These are phyloP conservation scores for Lampropteryx suffumata DNA, from an alignment of 2,888 invertebrate genomes.

Conservation along the genomic window DNA sequence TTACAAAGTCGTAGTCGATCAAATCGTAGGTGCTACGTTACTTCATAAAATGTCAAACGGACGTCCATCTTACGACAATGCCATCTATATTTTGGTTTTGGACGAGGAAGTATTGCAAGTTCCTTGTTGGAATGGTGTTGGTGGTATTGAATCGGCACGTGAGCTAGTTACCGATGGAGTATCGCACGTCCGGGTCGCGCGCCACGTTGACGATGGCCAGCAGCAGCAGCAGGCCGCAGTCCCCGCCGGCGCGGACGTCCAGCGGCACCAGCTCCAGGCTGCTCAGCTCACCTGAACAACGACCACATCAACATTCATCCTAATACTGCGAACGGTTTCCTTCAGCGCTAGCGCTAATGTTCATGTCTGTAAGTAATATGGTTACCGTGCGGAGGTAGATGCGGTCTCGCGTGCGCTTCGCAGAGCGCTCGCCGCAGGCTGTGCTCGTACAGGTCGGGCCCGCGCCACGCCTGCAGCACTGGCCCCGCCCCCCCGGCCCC, in stretches of 20 bases:
- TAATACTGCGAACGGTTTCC: no score
- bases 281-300: constrained; percentile 75
- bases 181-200: constrained; percentile 86
- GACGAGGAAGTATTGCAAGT: no score
- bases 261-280: constrained; percentile 88
- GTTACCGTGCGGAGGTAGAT: constrained; percentile 36
- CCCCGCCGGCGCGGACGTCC: constrained; percentile 88
- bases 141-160: no score
- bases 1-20: no score
- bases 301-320: background rate
- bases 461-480: constrained; percentile 92
- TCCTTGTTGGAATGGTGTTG: no score
- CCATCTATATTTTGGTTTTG: no score
- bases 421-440: constrained; percentile 88
- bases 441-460: constrained; percentile 88
- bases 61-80: no score
- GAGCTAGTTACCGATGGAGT: constrained; percentile 88
- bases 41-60: no score
- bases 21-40: no score
- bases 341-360: no score
- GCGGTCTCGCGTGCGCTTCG: constrained; percentile 66
- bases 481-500: constrained; percentile 85
- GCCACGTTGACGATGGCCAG: constrained; percentile 87
- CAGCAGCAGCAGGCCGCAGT: constrained; percentile 83
- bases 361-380: no score